Evolutionary conservation across 2,113 vertebrate genomes (phyloP).

Genomic region (Actenoides lindsayi): DNA sequence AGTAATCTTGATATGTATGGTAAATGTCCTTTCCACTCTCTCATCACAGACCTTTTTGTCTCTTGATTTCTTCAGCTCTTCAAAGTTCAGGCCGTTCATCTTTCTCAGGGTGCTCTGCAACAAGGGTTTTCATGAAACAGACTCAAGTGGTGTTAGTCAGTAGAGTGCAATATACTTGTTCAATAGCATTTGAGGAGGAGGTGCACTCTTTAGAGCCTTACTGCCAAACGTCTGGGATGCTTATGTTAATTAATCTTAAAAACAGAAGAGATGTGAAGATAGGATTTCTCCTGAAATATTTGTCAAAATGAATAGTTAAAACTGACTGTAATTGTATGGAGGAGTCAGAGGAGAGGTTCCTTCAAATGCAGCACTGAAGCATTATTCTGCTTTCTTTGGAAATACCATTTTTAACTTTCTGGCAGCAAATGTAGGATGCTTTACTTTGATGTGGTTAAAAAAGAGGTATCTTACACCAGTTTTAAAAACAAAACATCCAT

Average conservation of each 20-base stretch:
- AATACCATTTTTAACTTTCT: background rate
- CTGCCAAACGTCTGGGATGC: background rate
- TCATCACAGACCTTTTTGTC: background rate
- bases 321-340: background rate
- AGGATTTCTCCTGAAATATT: background rate
- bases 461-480: background rate
- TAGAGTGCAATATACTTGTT: background rate
- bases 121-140: background rate
- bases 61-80: background rate
- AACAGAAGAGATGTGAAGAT: background rate
- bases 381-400: background rate
- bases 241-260: background rate
- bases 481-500: background rate
- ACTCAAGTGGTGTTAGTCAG: background rate
- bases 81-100: background rate
- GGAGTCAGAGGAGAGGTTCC: background rate
- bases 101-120: background rate
- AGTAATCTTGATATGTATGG: background rate
- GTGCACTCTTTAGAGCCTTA: background rate
- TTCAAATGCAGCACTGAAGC: background rate
- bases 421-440: background rate
- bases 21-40: background rate
- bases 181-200: background rate
- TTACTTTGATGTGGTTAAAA: background rate
- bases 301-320: background rate